Conservation (phyloP, 2,113 vertebrate species). For the Amazona guildingii region DNA sequence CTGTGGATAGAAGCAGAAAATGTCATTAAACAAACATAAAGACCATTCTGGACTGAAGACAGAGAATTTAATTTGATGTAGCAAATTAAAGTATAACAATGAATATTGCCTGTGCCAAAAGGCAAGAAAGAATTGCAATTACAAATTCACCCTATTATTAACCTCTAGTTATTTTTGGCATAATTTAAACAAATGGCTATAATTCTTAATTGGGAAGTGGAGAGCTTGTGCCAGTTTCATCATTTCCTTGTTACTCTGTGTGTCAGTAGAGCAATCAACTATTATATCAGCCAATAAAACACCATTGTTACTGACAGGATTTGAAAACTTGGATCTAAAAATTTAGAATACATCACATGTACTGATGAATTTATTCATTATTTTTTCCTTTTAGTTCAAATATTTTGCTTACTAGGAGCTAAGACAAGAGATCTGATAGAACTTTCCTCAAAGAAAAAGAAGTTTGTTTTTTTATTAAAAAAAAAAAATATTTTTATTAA, state of each 20-base stretch:
- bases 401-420: neutral
- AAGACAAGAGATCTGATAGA: neutral
- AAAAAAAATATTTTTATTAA: too few species aligned
- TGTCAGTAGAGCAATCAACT: neutral
- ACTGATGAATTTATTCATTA: neutral
- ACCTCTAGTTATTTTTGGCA: slow-evolving; percentile 52
- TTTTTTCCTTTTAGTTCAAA: neutral
- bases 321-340: neutral
- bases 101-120: slow-evolving; percentile 39
- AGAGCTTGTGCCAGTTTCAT: neutral
- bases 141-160: slow-evolving; percentile 55
- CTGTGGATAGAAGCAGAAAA: neutral
- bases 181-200: slow-evolving; percentile 32
- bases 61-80: slow-evolving; percentile 60
- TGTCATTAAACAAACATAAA: slow-evolving; percentile 50
- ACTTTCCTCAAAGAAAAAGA: neutral
- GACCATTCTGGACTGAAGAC: slow-evolving; percentile 28
- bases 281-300: neutral
- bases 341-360: neutral
- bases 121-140: slow-evolving; percentile 54
- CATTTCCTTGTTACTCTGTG: neutral
- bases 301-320: neutral
- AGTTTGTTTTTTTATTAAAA: too few species aligned
- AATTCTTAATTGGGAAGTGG: neutral
- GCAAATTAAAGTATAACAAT: slow-evolving; percentile 68